Evolutionary conservation across 2,113 vertebrate species (phyloP), one percentile per base, ranked within the genome.

Genomic region (Tylochromis polylepis): DNA sequence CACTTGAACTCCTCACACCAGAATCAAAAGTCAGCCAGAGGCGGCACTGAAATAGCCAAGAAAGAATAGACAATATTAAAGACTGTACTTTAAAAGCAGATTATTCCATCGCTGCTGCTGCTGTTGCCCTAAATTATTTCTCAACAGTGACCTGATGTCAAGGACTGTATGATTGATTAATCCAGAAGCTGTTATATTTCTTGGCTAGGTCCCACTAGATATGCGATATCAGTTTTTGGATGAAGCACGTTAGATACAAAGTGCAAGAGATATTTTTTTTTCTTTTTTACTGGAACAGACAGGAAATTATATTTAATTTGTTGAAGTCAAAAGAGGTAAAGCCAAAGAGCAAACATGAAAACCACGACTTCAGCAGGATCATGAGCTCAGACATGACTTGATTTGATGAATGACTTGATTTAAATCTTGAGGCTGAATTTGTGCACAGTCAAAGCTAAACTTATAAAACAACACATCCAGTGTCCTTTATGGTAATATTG

Each of bases 141-240:
- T 87, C 90, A 93, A 95, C 88, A 41, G 55, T 16, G 58, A 83
- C 43, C 55, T 81, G 24, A 38, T 78, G 93, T 86, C 92, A 92
- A 90, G 89, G 91, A 90, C 88, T 46, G 46, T 20, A 58, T 31
- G 11, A 70, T 6, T 57, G 38, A 88, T 88, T 90, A 11, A 85
- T 91, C 88, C 83, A 93, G 90, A 85, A 83, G 31, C 62, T 84
- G 57, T 78, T 88, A 83, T 86, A 78, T 79, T 82, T 89, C 58
- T 86, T 88, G 89, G 87, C 20, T 62, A 24, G 58, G 36, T 81
- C 87, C 92, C 77, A 84, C 46, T 15, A 79, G 88, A 94, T 87
- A 92, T 88, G 49, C 49, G 22, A 67, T 84, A 90, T 90, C 83
- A 87, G 87, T 16, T 90, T 81, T 46, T 34, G 87, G 82, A 67